Evolutionary conservation across 2,888 invertebrate species (phyloP), one percentile per base, ranked within the genome.

Genomic region (Ischnus inquisitorius): DNA sequence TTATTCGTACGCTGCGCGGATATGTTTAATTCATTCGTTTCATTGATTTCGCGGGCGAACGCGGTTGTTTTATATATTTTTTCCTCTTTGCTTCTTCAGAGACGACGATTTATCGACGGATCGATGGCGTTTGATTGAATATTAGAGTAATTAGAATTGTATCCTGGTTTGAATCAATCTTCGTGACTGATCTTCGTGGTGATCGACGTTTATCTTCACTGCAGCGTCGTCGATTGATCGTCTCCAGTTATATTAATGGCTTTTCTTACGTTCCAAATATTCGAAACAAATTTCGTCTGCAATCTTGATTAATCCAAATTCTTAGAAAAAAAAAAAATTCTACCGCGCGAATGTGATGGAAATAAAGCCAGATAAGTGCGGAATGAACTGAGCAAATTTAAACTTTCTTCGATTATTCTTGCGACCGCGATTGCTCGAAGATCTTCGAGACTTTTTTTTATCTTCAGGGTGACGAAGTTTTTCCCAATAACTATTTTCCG

Each of bases 141-240:
- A 68, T 68, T 2, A 12, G 1, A 5, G 0, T 25, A 60, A 25
- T 60, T 25, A 34, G 4, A 28, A 25, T 60, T 60, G 25, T 25
- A 19, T 12, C 16, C 12, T 3, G 6, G 43, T 22, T 57, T 57
- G 22, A 48, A 48, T 60, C 10, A 28, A 64, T 69, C 68, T 34
- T 54, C 54, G 25, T 54, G 39, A 79, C 65, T 81, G 51, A 71
- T 83, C 79, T 83, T 79, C 83, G 41, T 28, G 74, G 10, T 64
- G 79, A 28, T 71, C 65, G 83, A 46, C 51, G 75, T 54, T 79
- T 76, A 76, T 83, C 79, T 83, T 83, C 83, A 76, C 64, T 16
- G 75, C 57, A 62, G 74, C 22, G n/a, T 72, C n/a, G 39, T 54
- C 67, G 46, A 48, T 19, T 34, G 10, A 14, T 48, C 41, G 60